Evolutionary conservation across 2,113 vertebrate species (phyloP), one percentile per base, ranked within the genome.

Genomic region (Panthera tigris): DNA sequence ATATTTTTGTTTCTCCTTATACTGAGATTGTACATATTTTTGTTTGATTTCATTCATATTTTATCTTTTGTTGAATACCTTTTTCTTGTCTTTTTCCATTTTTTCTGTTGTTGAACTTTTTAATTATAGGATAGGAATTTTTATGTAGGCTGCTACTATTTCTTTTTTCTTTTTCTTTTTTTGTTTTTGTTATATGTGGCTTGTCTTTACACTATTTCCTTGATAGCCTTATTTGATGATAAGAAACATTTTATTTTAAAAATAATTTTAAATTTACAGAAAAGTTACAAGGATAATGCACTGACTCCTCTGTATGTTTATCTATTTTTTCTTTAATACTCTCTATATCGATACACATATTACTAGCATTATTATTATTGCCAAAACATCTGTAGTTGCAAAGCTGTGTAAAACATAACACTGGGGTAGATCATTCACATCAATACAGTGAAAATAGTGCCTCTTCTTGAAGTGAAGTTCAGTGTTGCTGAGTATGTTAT

Each of bases 381-480:
- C 86, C 18, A 52, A 71, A 68, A 41, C 4, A 8, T 85, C 63
- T 50, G 21, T 39, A 23, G 15, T 4, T 80, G 27, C 65, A 88
- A 71, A 71, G 19, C 19, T 15, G 8, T 39, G 3, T 29, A 27
- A 31, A 61, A 0, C 21, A 4, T 29, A 45, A 14, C 48, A 16
- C 8, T 0, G 1, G 15, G 27, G n/a, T 21, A 15, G 14, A 9
- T 25, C 8, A 2, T 25, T 61, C 25, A 45, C 18, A 5, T 7
- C n/a, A 61, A 52, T 48, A 52, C 10, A 7, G 36, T 13, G 3
- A 57, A 84, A 78, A 57, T 0, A 23, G 13, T 39, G 50, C 1
- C 25, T 39, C n/a, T 65, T 93, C 4, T 29, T 31, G 63, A 33
- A 23, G 16, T 13, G 63, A 63, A 10, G 16, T 7, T 55, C 41